Base-by-base conservation (phyloP, 1,140 invertebrate genomes). In the Adoxophyes honmai region DNA sequence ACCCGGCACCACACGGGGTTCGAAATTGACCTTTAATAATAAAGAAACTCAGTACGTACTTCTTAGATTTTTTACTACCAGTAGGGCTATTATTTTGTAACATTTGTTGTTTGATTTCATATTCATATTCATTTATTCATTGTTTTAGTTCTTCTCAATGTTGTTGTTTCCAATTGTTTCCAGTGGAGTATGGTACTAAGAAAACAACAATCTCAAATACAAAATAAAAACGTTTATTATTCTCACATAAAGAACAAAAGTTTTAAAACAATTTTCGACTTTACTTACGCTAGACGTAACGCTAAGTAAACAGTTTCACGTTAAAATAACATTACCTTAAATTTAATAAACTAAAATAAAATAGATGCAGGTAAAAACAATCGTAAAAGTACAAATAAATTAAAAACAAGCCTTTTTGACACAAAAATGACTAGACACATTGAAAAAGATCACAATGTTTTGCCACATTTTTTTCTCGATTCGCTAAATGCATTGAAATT, bases 221-320 rank as follows among this genome's bases (percentile, higher is more conserved):
- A 73, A 73, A 73, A 70, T 65, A 64, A 73, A 70, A 70, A 62
- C 64, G 60, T 73, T 70, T 70, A 72, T 59, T 72, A 58, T 37
- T 60, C 37, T 51, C 48, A 65, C 44, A 54, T 11, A 52, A 52
- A 13, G n/a, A 61, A 66, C 28, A 39, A 56, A 68, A 69, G 57
- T 39, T 59, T 62, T 59, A 39, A 70, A 66, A 64, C 58, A 71
- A 64, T 58, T 55, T 59, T 44, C 9, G 21, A 28, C 34, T 52
- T 42, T 15, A 59, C 55, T 60, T 56, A 70, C 11, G 11, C 57
- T 60, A 71, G 14, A 51, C 44, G 13, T 60, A 62, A 38, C 51
- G 44, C 61, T 62, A 71, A 52, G 57, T 51, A 44, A 33, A 57
- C 42, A 48, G 39, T 48, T 52, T 57, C 52, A 44, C 14, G 57